A percentile compares a stretch with the other conserved stretches of the same genome.
Conservation (phyloP, 2,113 vertebrate species). For the Narcine bancroftii region DNA sequence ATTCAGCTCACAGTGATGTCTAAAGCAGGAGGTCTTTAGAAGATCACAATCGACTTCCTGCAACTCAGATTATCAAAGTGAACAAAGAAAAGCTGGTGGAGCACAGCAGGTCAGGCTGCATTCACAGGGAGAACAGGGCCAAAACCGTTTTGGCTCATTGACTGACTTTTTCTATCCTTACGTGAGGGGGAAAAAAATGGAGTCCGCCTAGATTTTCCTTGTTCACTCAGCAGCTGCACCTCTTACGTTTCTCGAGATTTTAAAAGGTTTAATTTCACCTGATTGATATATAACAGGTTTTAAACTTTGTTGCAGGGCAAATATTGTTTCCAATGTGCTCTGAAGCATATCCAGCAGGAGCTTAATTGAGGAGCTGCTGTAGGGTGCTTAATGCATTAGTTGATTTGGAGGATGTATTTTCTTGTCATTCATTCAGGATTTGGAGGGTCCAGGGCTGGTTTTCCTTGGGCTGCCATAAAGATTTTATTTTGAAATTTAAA, state of each 20-base stretch:
- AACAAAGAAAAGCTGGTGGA: no score
- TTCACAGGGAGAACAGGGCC: no score
- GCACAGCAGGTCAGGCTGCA: no score
- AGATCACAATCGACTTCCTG: not conserved
- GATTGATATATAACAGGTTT: not conserved
- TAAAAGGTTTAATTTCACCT: conserved; percentile 6
- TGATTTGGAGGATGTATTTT: not conserved
- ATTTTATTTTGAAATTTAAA: no score
- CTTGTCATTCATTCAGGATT: not conserved
- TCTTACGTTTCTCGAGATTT: no score
- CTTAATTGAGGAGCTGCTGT: not conserved
- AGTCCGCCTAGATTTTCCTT: no score
- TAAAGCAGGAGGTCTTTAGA: not conserved
- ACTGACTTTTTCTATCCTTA: no score
- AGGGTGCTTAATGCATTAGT: not conserved
- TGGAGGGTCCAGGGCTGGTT: not conserved
- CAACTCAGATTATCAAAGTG: not conserved
- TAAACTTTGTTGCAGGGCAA: not conserved
- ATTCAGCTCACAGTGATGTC: not conserved
- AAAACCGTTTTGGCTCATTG: no score
- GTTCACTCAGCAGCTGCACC: no score
- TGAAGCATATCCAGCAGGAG: not conserved
- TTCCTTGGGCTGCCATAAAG: not conserved
- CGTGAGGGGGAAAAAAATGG: no score
- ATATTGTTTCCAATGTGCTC: not conserved